Evolutionary conservation across 2,888 invertebrate species (phyloP).

Genomic region (Zele albiditarsus): DNA sequence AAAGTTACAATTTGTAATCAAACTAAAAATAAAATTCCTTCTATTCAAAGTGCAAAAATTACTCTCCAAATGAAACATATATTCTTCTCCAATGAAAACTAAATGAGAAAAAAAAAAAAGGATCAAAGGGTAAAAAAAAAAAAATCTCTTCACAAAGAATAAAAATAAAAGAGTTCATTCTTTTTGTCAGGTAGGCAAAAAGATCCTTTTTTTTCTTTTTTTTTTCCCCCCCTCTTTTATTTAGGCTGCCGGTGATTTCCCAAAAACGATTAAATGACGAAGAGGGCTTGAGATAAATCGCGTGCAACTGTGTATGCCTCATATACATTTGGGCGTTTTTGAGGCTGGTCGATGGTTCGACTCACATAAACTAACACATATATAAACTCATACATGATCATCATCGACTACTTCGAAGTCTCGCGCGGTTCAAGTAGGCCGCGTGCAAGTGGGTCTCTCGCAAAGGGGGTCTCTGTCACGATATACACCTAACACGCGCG

Average conservation of each 20-base stretch:
- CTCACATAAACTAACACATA: not conserved
- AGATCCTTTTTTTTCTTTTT: too few species aligned
- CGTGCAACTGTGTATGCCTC: not conserved
- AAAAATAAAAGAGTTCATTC: too few species aligned
- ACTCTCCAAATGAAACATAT: too few species aligned
- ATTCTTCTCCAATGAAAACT: too few species aligned
- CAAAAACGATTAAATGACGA: not conserved
- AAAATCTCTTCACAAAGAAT: too few species aligned
- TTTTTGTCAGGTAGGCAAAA: too few species aligned
- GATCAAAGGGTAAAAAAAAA: too few species aligned
- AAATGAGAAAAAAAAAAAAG: too few species aligned
- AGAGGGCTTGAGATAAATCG: not conserved
- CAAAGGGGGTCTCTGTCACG: conserved; percentile 59
- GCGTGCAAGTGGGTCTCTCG: conserved; percentile 57
- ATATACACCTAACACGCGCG: conserved; percentile 27
- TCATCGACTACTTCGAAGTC: not conserved
- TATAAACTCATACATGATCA: not conserved
- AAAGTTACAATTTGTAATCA: too few species aligned
- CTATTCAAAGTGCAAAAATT: too few species aligned
- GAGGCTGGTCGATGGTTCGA: not conserved
- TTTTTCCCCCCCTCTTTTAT: too few species aligned
- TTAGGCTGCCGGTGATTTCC: not conserved
- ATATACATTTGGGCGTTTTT: not conserved
- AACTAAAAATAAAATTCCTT: too few species aligned
- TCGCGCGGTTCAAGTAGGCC: conserved; percentile 60